A percentile compares a stretch with the other conserved stretches of the same genome.
Evolutionary conservation across 2,888 invertebrate species (phyloP).

Genomic region (Calameuta filiformis): DNA sequence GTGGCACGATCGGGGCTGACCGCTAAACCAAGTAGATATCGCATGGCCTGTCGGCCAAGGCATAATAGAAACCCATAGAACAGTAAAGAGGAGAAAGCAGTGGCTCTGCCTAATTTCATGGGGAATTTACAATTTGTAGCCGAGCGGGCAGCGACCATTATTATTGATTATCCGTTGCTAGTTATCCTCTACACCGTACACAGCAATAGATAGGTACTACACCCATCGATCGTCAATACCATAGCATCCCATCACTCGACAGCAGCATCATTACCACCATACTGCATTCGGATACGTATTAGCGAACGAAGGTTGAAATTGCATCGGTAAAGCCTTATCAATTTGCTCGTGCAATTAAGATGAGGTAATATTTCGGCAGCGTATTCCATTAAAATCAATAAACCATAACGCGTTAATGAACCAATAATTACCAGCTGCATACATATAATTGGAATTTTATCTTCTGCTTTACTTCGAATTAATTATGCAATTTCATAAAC

Average conservation of each 20-base stretch:
- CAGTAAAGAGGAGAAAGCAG: constrained; percentile 18
- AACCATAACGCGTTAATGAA: constrained; percentile 41
- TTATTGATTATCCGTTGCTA: constrained; percentile 44
- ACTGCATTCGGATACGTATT: neutral
- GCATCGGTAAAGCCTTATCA: neutral
- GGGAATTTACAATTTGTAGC: constrained; percentile 50
- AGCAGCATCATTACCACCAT: neutral
- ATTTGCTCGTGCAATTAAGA: constrained; percentile 26
- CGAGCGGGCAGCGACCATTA: constrained; percentile 28
- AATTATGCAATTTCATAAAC: neutral
- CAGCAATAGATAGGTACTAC: neutral
- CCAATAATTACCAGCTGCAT: constrained; percentile 43
- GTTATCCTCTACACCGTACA: neutral
- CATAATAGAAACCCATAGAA: neutral
- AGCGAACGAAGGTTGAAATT: constrained; percentile 3
- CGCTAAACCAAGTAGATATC: neutral
- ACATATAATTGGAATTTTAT: neutral
- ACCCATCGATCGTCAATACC: neutral
- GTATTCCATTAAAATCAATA: constrained; percentile 46
- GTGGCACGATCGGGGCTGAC: neutral
- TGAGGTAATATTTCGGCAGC: constrained; percentile 26
- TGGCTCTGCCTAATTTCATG: constrained; percentile 41
- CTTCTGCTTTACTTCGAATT: neutral
- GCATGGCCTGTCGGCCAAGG: neutral
- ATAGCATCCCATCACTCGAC: neutral